Conservation (phyloP, 1,140 invertebrate genomes). For the Paralvinella palmiformis region DNA sequence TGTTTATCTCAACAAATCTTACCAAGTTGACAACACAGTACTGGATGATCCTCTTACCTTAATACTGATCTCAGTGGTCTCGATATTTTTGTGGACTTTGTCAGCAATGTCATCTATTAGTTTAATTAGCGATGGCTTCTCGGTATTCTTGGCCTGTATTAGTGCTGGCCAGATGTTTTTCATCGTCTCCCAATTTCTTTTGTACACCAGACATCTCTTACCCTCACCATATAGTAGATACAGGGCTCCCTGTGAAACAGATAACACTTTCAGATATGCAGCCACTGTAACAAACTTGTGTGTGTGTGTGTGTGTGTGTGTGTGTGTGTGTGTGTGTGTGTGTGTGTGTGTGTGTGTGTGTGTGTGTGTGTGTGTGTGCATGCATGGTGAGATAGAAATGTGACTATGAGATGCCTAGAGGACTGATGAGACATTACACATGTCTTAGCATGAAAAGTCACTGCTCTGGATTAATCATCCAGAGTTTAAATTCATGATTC, state of each 20-base stretch:
- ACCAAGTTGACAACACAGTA: not conserved
- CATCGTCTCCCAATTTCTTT: conserved; percentile 70
- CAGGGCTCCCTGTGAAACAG: conserved; percentile 64
- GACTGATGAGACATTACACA: too few species aligned
- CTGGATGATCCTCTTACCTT: too few species aligned
- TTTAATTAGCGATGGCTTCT: conserved; percentile 71
- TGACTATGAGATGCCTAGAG: too few species aligned
- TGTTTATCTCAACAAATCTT: not conserved
- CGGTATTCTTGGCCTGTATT: conserved; percentile 65
- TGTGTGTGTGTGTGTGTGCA: too few species aligned
- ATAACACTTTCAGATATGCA: conserved; percentile 14
- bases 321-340: too few species aligned
- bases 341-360: too few species aligned
- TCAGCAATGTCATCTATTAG: conserved; percentile 61
- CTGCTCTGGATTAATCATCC: too few species aligned
- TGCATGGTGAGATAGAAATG: too few species aligned
- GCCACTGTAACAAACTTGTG: too few species aligned
- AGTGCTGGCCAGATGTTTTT: conserved; percentile 64
- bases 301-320: too few species aligned
- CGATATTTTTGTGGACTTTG: conserved; percentile 52
- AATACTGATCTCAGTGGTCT: conserved; percentile 51
- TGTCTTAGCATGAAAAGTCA: too few species aligned
- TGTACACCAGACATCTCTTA: conserved; percentile 58
- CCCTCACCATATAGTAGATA: conserved; percentile 68
- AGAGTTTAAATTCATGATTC: too few species aligned